Percentiles rank a stretch among this genome's conserved stretches.
phyloP scores from a whole-genome alignment of 2,797 vertebrate species.

The Oryzias sinensis region DNA sequence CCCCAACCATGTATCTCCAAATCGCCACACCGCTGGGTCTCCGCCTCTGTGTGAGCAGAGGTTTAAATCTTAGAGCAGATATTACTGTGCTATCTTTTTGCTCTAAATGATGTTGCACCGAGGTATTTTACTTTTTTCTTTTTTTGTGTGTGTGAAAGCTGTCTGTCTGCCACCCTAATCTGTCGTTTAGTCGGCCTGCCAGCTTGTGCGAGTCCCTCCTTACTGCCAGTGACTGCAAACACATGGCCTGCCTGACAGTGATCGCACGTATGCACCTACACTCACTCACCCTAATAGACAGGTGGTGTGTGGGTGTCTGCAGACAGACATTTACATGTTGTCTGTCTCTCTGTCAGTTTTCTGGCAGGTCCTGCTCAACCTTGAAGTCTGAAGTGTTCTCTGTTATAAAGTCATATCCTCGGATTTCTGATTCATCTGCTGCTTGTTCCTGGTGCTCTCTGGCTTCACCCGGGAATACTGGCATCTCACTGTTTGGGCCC shows the following conservation, averaged over 20 bases:
- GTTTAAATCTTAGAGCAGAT: constrained; percentile 64
- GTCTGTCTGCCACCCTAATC: constrained; percentile 46
- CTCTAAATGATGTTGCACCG: constrained; percentile 44
- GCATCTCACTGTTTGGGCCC: no score
- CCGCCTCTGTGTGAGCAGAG: constrained; percentile 40
- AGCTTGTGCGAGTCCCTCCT: constrained; percentile 35
- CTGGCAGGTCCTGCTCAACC: constrained; percentile 27
- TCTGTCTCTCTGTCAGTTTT: constrained; percentile 39
- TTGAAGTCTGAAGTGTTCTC: constrained; percentile 19
- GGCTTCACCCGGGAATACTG: background rate
- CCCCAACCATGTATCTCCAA: constrained; percentile 55
- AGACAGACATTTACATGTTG: constrained; percentile 52
- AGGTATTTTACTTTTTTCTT: constrained; percentile 9
- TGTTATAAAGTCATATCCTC: constrained; percentile 12
- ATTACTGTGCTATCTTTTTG: constrained; percentile 38
- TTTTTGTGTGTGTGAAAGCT: constrained; percentile 16
- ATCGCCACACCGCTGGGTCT: constrained; percentile 32
- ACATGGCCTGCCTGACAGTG: constrained; percentile 62
- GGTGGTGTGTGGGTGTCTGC: constrained; percentile 46
- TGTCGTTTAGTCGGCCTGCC: constrained; percentile 36
- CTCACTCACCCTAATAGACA: constrained; percentile 57
- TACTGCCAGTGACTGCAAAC: constrained; percentile 55
- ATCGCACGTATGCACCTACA: constrained; percentile 36
- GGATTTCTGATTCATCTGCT: background rate
- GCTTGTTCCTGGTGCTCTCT: background rate